phyloP scores from a whole-genome alignment of 2,888 invertebrate species.

The Liopterus haemorrhoidalis region DNA sequence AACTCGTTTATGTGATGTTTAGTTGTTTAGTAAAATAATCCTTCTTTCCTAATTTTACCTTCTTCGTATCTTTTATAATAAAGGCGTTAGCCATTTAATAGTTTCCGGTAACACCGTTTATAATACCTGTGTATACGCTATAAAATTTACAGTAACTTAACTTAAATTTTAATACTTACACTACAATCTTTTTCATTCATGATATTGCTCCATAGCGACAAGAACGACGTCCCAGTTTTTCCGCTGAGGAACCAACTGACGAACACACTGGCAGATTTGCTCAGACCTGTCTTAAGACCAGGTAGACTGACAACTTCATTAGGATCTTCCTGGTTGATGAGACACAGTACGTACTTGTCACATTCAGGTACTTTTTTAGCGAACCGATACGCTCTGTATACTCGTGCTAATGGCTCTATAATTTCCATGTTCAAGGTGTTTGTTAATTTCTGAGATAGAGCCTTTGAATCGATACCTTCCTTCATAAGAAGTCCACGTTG shows the following conservation, averaged over 20 bases:
- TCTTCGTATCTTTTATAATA: too few relatives aligned
- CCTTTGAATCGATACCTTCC: slow-evolving; percentile 57
- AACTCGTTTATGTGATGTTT: too few relatives aligned
- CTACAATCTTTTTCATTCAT: slow-evolving; percentile 66
- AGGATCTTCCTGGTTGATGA: slow-evolving; percentile 63
- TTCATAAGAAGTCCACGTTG: slow-evolving; percentile 58
- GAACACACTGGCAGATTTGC: slow-evolving; percentile 67
- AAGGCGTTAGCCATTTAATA: too few relatives aligned
- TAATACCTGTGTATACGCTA: too few relatives aligned
- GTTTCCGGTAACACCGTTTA: too few relatives aligned
- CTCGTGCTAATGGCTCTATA: slow-evolving; percentile 74
- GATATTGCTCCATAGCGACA: slow-evolving; percentile 71
- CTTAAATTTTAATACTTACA: too few relatives aligned
- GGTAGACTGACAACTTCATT: slow-evolving; percentile 53
- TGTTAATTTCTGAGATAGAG: slow-evolving; percentile 67
- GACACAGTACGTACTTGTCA: slow-evolving; percentile 72
- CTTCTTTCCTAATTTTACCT: too few relatives aligned
- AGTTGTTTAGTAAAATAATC: too few relatives aligned
- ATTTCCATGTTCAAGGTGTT: slow-evolving; percentile 77
- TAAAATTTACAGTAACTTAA: too few relatives aligned
- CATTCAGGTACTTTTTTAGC: slow-evolving; percentile 63
- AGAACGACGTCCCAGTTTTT: slow-evolving; percentile 68
- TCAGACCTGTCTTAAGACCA: slow-evolving; percentile 64
- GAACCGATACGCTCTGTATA: slow-evolving; percentile 74
- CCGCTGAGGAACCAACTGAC: slow-evolving; percentile 73